Evolutionary conservation across 2,113 vertebrate genomes (phyloP).

Genomic region (Motacilla tschutschensis): DNA sequence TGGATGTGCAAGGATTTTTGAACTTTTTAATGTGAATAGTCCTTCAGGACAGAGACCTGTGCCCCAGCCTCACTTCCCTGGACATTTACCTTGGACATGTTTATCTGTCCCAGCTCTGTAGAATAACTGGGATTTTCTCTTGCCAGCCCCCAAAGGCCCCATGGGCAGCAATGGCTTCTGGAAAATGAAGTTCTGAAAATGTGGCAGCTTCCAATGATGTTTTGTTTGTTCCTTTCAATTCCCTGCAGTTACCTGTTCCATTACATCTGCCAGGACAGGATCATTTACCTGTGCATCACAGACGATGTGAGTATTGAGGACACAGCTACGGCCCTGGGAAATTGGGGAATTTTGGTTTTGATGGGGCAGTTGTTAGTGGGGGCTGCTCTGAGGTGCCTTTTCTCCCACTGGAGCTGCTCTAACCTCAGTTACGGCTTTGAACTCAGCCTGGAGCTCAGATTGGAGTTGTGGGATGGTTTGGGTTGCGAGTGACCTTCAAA

Average conservation of each 20-base stretch:
- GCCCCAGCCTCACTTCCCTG: neutral
- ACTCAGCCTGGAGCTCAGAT: neutral
- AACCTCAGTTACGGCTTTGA: neutral
- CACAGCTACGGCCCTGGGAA: neutral
- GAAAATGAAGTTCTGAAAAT: neutral
- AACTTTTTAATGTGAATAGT: neutral
- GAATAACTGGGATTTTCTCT: neutral
- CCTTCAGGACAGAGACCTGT: neutral
- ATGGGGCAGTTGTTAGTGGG: neutral
- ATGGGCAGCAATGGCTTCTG: neutral
- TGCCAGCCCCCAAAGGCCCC: neutral
- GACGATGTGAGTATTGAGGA: slow-evolving; percentile 89
- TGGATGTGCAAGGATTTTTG: neutral
- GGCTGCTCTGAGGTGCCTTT: neutral
- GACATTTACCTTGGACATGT: neutral
- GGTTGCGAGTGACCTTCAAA: neutral
- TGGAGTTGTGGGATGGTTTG: fast-evolving
- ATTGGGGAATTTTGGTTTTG: neutral
- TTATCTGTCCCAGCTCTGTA: neutral
- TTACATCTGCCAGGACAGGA: slow-evolving; percentile 98
- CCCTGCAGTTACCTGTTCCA: slow-evolving; percentile 92
- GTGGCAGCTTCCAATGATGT: neutral
- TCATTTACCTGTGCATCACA: slow-evolving; percentile 97
- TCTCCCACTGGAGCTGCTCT: neutral
- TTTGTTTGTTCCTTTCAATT: neutral